Evolutionary conservation across 1,140 invertebrate species (phyloP).

Genomic region (Drosophila orosa): DNA sequence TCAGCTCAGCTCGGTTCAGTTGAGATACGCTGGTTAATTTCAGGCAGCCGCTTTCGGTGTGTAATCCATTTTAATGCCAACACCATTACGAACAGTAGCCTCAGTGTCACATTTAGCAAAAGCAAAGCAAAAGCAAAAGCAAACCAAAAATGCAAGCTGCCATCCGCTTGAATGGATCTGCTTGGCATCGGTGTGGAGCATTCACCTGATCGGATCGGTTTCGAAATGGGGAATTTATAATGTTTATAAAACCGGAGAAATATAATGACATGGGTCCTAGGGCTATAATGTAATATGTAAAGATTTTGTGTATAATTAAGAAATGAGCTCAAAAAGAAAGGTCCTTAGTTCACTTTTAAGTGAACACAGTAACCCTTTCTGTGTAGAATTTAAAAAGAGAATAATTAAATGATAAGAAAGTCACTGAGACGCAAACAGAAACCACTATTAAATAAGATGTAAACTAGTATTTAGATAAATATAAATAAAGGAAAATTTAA

Average conservation of each 20-base stretch:
- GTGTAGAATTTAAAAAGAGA: not conserved
- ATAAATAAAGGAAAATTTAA: not conserved
- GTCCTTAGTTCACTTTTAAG: not conserved
- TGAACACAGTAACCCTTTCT: not conserved
- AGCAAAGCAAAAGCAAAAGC: slow-evolving; percentile 48
- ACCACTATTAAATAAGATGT: not conserved
- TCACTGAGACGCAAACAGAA: not conserved
- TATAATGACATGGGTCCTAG: no score
- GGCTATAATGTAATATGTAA: not conserved
- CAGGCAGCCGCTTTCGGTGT: slow-evolving; percentile 69
- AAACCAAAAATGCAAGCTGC: slow-evolving; percentile 57
- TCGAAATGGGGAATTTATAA: not conserved
- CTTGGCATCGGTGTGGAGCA: slow-evolving; percentile 20
- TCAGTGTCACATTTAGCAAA: slow-evolving; percentile 81
- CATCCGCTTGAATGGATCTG: slow-evolving; percentile 53
- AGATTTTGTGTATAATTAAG: not conserved
- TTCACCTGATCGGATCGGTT: not conserved
- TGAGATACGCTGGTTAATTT: slow-evolving; percentile 42
- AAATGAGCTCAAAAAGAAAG: rapidly evolving
- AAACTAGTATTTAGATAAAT: not conserved
- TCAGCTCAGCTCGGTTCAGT: slow-evolving; percentile 50
- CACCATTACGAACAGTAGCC: slow-evolving; percentile 83
- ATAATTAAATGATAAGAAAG: not conserved
- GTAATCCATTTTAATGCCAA: slow-evolving; percentile 83
- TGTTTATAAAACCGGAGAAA: not conserved